Evolutionary conservation across 2,113 vertebrate species (phyloP).

Genomic region (Sinocyclocheilus rhinocerous): DNA sequence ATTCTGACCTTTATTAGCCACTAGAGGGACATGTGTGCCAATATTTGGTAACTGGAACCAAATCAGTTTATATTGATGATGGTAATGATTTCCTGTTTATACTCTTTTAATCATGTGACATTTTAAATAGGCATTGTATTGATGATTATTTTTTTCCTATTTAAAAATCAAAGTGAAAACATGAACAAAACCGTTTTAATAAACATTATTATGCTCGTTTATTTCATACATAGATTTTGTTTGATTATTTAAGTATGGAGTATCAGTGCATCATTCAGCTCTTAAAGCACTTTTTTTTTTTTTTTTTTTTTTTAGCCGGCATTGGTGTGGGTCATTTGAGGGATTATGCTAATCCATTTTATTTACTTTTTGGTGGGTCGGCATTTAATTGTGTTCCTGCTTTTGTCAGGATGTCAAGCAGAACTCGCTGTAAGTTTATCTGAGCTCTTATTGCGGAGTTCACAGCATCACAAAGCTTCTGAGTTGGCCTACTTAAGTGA

Average conservation of each 20-base stretch:
- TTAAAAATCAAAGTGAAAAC: neutral
- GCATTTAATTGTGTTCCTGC: slow-evolving; percentile 23
- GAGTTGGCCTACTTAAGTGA: neutral
- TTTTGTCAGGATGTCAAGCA: slow-evolving; percentile 32
- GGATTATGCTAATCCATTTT: slow-evolving; percentile 40
- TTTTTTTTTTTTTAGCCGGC: neutral
- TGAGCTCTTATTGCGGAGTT: neutral
- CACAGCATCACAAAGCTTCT: neutral
- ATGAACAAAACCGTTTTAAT: neutral
- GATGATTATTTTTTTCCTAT: neutral
- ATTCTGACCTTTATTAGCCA: slow-evolving; percentile 11
- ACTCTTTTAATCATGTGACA: neutral
- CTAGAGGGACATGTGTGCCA: slow-evolving; percentile 44
- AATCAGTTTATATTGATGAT: neutral
- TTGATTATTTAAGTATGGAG: neutral
- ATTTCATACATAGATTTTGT: neutral
- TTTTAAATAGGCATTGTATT: neutral
- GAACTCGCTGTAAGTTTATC: neutral
- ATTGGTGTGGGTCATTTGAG: slow-evolving; percentile 27
- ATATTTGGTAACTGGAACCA: neutral
- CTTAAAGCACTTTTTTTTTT: too few relatives aligned
- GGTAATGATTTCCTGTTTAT: neutral
- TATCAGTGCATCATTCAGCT: neutral
- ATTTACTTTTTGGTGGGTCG: slow-evolving; percentile 9
- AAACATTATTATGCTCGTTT: neutral